A percentile compares a stretch with the other conserved stretches of the same genome.
phyloP scores from a whole-genome alignment of 2,888 invertebrate species.

The Eupithecia abbreviata region DNA sequence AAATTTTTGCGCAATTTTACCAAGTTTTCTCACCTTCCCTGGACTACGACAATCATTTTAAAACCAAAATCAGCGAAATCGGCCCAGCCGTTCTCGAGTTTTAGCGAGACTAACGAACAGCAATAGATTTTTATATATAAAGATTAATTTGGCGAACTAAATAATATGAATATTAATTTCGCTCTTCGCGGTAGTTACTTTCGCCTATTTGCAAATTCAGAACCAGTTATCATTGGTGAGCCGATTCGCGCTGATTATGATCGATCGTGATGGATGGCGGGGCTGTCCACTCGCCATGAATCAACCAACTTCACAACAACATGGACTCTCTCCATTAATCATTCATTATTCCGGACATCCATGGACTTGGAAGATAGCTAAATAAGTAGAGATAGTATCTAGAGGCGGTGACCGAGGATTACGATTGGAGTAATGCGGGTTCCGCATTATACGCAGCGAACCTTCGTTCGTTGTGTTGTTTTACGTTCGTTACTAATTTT shows the following conservation, averaged over 20 bases:
- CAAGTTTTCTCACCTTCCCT: too few relatives aligned
- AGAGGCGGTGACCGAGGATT: neutral
- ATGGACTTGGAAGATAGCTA: neutral
- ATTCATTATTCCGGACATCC: neutral
- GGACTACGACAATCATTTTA: too few relatives aligned
- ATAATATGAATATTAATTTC: neutral
- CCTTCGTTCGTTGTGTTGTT: neutral
- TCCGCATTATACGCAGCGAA: neutral
- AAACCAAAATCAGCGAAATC: too few relatives aligned
- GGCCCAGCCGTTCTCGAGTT: too few relatives aligned
- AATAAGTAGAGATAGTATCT: neutral
- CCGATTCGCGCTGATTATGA: neutral
- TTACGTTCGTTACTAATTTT: neutral
- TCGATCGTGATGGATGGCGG: constrained; percentile 2
- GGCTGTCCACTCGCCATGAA: neutral
- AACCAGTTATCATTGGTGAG: neutral
- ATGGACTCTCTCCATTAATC: constrained; percentile 2
- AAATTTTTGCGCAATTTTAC: too few relatives aligned
- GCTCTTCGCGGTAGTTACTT: neutral
- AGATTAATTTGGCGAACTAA: too few relatives aligned
- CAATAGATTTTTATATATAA: too few relatives aligned
- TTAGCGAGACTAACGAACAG: too few relatives aligned
- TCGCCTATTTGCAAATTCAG: neutral
- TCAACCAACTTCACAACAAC: constrained; percentile 4
- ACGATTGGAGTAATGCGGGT: neutral